Evolutionary conservation across 2,113 vertebrate species (phyloP).

Genomic region (Toxotes jaculatrix): DNA sequence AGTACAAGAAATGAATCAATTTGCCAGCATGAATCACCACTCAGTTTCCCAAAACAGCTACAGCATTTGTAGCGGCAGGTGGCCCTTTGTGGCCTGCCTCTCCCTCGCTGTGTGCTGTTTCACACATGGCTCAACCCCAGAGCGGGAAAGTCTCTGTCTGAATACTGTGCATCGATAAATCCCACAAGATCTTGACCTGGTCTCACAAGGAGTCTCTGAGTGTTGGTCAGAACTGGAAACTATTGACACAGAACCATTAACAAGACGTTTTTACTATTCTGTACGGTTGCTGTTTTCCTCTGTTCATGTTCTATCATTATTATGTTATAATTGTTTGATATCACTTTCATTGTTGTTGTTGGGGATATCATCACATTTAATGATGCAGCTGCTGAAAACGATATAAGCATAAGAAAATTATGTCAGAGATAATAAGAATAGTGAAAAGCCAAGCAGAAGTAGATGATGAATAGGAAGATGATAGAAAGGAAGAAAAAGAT

Average conservation of each 20-base stretch:
- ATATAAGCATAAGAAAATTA: neutral
- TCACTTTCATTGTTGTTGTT: neutral
- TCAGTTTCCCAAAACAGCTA: conserved; percentile 64
- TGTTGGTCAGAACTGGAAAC: neutral
- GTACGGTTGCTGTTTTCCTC: neutral
- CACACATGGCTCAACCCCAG: conserved; percentile 22
- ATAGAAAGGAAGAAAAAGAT: neutral
- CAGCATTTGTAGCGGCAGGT: conserved; percentile 56
- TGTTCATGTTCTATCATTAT: neutral
- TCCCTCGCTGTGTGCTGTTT: conserved; percentile 40
- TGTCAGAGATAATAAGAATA: neutral
- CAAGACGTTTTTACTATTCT: neutral
- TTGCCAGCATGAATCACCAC: conserved; percentile 68
- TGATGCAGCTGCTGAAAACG: neutral
- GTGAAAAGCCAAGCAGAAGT: neutral
- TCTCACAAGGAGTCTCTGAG: neutral
- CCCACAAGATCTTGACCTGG: conserved; percentile 23
- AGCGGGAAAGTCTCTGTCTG: conserved; percentile 5
- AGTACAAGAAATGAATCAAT: conserved; percentile 73
- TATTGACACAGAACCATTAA: neutral
- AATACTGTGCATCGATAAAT: conserved; percentile 52
- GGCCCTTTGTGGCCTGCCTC: conserved; percentile 54
- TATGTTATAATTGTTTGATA: neutral
- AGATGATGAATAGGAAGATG: neutral
- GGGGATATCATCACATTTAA: neutral